Evolutionary conservation across 2,113 vertebrate genomes (phyloP).

Genomic region (Anser cygnoides): DNA sequence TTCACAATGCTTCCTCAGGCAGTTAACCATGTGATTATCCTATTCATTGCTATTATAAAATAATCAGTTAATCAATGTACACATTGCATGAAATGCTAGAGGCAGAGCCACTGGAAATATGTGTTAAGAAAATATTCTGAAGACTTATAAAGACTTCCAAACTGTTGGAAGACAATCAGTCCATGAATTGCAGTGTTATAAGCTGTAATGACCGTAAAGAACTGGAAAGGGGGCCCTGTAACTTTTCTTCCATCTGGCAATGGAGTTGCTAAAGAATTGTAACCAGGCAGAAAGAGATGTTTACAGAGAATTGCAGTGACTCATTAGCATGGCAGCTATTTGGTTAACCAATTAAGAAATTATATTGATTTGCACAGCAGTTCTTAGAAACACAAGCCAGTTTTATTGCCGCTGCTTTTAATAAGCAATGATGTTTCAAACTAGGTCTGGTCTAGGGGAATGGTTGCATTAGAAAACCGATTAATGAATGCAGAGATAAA

Average conservation of each 20-base stretch:
- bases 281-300: background rate
- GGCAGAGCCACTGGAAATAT: background rate
- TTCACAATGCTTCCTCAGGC: background rate
- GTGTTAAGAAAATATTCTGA: background rate
- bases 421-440: background rate
- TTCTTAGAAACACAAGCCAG: background rate
- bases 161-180: background rate
- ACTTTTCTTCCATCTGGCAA: background rate
- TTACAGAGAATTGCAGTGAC: background rate
- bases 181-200: background rate
- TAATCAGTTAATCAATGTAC: background rate
- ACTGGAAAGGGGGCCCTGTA: background rate
- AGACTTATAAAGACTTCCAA: background rate
- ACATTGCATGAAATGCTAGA: background rate
- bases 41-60: background rate
- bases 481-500: background rate
- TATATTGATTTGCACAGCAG: background rate
- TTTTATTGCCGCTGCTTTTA: conserved; percentile 28
- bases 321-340: background rate
- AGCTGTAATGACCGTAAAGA: background rate
- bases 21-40: background rate
- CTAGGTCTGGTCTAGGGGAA: conserved; percentile 6
- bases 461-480: conserved; percentile 2
- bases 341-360: conserved; percentile 38
- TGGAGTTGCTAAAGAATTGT: background rate